phyloP scores from a whole-genome alignment of 2,888 invertebrate species.

The Acrocyrtus sp. region DNA sequence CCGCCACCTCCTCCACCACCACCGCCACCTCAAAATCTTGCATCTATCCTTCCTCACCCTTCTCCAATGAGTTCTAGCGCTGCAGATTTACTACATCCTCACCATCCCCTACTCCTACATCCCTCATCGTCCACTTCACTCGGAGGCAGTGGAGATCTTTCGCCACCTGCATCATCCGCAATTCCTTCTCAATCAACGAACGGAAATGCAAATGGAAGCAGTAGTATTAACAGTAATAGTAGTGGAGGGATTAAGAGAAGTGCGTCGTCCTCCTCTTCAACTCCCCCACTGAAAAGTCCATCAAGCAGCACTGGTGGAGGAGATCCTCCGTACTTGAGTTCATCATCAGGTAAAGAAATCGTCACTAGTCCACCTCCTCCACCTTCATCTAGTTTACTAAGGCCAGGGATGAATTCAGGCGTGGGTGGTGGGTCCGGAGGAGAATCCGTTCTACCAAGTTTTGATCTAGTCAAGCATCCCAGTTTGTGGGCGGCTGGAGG shows the following conservation, averaged over 20 bases:
- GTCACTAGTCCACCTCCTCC: slow-evolving; percentile 30
- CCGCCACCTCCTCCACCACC: slow-evolving; percentile 40
- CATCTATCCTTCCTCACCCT: slow-evolving; percentile 18
- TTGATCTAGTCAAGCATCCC: slow-evolving; percentile 59
- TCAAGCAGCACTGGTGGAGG: slow-evolving; percentile 28
- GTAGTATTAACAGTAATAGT: neutral
- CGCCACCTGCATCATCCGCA: slow-evolving; percentile 15
- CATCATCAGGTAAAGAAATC: slow-evolving; percentile 16
- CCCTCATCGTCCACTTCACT: slow-evolving; percentile 20
- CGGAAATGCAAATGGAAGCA: neutral
- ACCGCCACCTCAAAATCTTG: slow-evolving; percentile 17
- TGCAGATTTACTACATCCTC: slow-evolving; percentile 36
- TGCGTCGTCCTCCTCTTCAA: slow-evolving; percentile 41
- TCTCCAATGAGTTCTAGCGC: slow-evolving; percentile 32
- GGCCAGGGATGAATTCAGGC: slow-evolving; percentile 12
- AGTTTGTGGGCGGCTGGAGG: slow-evolving; percentile 56
- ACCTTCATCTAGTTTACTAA: slow-evolving; percentile 3
- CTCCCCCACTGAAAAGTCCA: slow-evolving; percentile 59
- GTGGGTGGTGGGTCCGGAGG: neutral
- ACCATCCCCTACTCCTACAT: slow-evolving; percentile 38
- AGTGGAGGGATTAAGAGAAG: slow-evolving; percentile 29
- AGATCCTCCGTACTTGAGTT: neutral
- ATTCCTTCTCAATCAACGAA: slow-evolving; percentile 15
- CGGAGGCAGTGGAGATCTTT: too few species aligned
- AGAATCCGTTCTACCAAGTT: slow-evolving; percentile 32